These are phyloP conservation scores for Fabriciana adippe DNA, from an alignment of 2,888 invertebrate genomes.

Conservation along the genomic window DNA sequence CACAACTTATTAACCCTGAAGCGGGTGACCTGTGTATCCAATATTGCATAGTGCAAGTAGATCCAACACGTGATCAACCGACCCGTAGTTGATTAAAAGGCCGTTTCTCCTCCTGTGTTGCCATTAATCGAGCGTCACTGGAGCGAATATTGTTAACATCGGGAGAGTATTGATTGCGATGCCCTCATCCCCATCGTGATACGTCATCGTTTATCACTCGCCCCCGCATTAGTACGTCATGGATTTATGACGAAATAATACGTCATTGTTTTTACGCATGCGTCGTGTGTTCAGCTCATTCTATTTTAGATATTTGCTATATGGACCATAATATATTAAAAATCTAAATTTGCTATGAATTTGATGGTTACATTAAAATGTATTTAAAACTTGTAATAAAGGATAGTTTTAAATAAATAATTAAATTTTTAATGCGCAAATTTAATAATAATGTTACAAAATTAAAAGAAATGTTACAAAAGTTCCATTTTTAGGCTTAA, in stretches of 20 bases:
- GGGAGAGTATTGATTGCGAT: slow-evolving; percentile 59
- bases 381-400: too few relatives aligned
- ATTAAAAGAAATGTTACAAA: too few relatives aligned
- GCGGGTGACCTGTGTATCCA: slow-evolving; percentile 58
- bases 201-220: slow-evolving; percentile 66
- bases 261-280: slow-evolving; percentile 66
- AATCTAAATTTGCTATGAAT: too few relatives aligned
- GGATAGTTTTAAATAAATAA: too few relatives aligned
- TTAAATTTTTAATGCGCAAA: too few relatives aligned
- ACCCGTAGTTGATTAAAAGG: slow-evolving; percentile 67
- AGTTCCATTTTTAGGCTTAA: too few relatives aligned
- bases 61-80: slow-evolving; percentile 64
- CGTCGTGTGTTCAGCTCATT: slow-evolving; percentile 40
- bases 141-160: slow-evolving; percentile 57
- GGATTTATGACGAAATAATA: slow-evolving; percentile 57
- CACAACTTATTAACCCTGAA: slow-evolving; percentile 57
- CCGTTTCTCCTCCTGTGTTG: slow-evolving; percentile 55
- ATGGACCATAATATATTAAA: too few relatives aligned
- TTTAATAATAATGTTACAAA: too few relatives aligned
- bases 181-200: slow-evolving; percentile 45
- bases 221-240: slow-evolving; percentile 57
- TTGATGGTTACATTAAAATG: too few relatives aligned
- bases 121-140: slow-evolving; percentile 66
- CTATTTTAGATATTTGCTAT: too few relatives aligned
- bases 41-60: slow-evolving; percentile 49